Base-by-base conservation (phyloP, 2,113 vertebrate genomes). In the Gopherus evgoodei region DNA sequence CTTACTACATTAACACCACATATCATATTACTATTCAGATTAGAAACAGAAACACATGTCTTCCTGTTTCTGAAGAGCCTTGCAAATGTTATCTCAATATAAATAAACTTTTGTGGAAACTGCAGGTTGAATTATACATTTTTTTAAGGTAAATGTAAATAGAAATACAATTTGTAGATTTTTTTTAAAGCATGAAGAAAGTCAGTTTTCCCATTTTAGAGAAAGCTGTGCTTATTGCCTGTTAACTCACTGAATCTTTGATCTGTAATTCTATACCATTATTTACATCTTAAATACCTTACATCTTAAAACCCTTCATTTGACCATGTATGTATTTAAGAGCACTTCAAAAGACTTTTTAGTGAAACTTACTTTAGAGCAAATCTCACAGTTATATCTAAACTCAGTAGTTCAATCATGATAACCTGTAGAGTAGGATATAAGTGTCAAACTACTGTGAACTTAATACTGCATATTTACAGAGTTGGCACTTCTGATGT, bases 11-110 rank as follows among this genome's bases (percentile, higher is more conserved):
- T 98, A 97, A 90, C 93, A 93, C 87, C 86, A 86, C 47, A 17
- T 98, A 98, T 98, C 94, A 1, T 96, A 94, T 98, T 91, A 94
- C 98, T 9, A 3, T 82, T 95, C 95, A 98, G 96, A 97, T 98
- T 96, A 97, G 96, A 97, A 98, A 96, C 97, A 97, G 97, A 98
- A 97, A 96, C 53, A 78, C 90, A 76, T n/a, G 83, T 96, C 89
- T 97, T 98, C 89, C 93, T 96, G 86, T 96, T 98, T 96, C 95
- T 97, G 86, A 79, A 90, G 88, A 97, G 84, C 78, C 92, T 97
- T 98, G 86, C 81, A 96, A 98, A 96, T 95, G 75, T 97, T 98
- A 96, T 97, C 88, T 94, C 95, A 96, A 83, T 90, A 84, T 94
- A 98, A 98, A 98, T 90, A 98, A 95, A 94, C 85, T 97, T 91